A percentile compares a stretch with the other conserved stretches of the same genome.
phyloP scores from a whole-genome alignment of 2,888 invertebrate genomes.

The Halictus ligatus region DNA sequence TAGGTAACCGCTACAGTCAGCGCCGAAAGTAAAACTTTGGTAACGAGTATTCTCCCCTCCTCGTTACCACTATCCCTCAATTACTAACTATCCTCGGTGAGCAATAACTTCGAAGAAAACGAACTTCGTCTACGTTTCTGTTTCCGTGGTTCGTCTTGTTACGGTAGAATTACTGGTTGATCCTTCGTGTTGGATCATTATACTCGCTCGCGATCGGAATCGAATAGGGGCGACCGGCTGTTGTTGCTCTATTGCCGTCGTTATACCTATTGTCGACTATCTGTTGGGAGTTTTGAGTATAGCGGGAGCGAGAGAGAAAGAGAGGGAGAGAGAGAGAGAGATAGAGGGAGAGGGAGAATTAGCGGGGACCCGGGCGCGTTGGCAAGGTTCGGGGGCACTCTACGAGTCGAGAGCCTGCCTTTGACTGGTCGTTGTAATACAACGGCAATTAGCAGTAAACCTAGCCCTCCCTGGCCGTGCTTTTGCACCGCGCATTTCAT shows the following conservation, averaged over 20 bases:
- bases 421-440: conserved; percentile 76
- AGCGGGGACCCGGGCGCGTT: conserved; percentile 50
- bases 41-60: background rate
- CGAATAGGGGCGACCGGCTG: conserved; percentile 25
- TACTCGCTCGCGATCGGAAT: conserved; percentile 25
- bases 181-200: conserved; percentile 13
- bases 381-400: conserved; percentile 59
- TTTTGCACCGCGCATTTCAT: conserved; percentile 62
- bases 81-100: background rate
- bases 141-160: background rate
- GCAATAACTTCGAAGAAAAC: conserved; percentile 8
- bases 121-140: background rate
- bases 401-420: conserved; percentile 69
- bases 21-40: conserved; percentile 8
- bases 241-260: conserved; percentile 38
- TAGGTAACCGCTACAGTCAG: background rate
- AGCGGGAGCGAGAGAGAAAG: conserved; percentile 45
- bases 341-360: conserved; percentile 26
- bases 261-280: conserved; percentile 42
- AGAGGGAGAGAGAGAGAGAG: background rate
- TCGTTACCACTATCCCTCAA: conserved; percentile 1
- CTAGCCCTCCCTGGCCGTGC: conserved; percentile 65
- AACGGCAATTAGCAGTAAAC: conserved; percentile 79
- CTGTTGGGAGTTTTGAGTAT: conserved; percentile 67
- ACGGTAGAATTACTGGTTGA: background rate